A percentile compares a stretch with the other conserved stretches of the same genome.
phyloP scores from a whole-genome alignment of 92 coral and sea anemone species.

The Zoanthus gigantus region DNA sequence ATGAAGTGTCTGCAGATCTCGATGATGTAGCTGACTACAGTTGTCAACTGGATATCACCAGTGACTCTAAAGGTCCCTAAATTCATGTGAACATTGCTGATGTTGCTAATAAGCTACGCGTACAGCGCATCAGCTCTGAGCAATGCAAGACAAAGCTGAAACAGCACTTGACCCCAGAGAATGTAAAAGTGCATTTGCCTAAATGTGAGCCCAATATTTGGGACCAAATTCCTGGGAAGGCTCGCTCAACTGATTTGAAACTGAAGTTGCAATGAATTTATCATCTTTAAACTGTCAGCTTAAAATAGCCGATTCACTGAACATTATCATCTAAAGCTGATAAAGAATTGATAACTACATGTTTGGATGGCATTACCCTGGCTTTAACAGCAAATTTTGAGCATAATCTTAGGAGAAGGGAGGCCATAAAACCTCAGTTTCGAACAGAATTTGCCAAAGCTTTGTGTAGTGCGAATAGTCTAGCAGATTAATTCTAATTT shows the following conservation, averaged over 20 bases:
- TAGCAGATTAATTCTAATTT: conserved; percentile 65
- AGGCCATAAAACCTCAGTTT: conserved; percentile 63
- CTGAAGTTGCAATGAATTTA: conserved; percentile 36
- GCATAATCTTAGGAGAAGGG: conserved; percentile 51
- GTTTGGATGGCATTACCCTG: conserved; percentile 65
- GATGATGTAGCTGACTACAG: conserved; percentile 9
- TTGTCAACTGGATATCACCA: no score
- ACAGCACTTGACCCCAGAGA: conserved; percentile 46
- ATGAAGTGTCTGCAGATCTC: conserved; percentile 25
- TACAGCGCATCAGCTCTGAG: conserved; percentile 46
- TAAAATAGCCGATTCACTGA: conserved; percentile 49
- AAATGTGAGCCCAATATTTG: conserved; percentile 53
- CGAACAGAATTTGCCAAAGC: conserved; percentile 64
- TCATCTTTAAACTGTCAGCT: conserved; percentile 59
- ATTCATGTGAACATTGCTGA: conserved; percentile 32
- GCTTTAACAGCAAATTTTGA: conserved; percentile 58
- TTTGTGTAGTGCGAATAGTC: conserved; percentile 56
- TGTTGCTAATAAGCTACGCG: conserved; percentile 43
- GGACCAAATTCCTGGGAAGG: conserved; percentile 47
- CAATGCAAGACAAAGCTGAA: conserved; percentile 42
- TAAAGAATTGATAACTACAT: conserved; percentile 52
- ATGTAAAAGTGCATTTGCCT: conserved; percentile 36
- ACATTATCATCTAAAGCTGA: conserved; percentile 35
- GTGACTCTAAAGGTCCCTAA: conserved; percentile 26
- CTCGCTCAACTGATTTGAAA: conserved; percentile 37